Base-by-base conservation (phyloP, 1,140 invertebrate species). In the Rhynchophorus ferrugineus region DNA sequence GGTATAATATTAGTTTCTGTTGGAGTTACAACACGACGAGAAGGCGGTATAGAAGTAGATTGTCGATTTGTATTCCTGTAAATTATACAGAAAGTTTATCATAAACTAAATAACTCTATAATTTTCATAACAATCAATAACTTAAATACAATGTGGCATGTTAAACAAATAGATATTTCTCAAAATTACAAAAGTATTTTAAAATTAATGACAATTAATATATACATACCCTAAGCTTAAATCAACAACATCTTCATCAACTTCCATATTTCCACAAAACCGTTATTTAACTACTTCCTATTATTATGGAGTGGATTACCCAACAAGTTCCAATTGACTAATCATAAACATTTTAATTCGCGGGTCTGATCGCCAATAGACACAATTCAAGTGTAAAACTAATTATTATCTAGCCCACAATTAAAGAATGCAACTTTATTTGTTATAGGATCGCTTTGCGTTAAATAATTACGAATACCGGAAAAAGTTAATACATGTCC, bases 151-250 rank as follows among this genome's bases (percentile, higher is more conserved):
- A n/a, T n/a, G n/a, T n/a, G n/a, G n/a, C n/a, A n/a, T n/a, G n/a
- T n/a, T n/a, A n/a, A n/a, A n/a, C n/a, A n/a, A n/a, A n/a, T n/a
- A 29, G 24, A 29, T 29, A 44, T 16, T 33, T 24, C 33, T 44
- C 9, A 3, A 29, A 33, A 2, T 19, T 20, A 8, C 7, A 20
- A 9, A 24, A 19, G 14, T 34, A 39, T 45, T 9, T 13, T 39
- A 17, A 52, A 38, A 22, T n/a, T 29, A 46, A 18, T 19, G 16
- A 34, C 7, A 14, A 11, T 33, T 21, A 11, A 38, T 5, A 7
- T 29, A 47, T 38, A 56, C 56, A 21, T 74, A 88, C 85, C 82
- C 82, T 57, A 87, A 78, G 70, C 84, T 87, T 44, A 88, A 72
- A 72, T 88, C 79, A 50, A 81, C 78, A 56, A 80, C 78, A 61